Conservation (phyloP, 2,888 invertebrate species). For the Morpho achilles region DNA sequence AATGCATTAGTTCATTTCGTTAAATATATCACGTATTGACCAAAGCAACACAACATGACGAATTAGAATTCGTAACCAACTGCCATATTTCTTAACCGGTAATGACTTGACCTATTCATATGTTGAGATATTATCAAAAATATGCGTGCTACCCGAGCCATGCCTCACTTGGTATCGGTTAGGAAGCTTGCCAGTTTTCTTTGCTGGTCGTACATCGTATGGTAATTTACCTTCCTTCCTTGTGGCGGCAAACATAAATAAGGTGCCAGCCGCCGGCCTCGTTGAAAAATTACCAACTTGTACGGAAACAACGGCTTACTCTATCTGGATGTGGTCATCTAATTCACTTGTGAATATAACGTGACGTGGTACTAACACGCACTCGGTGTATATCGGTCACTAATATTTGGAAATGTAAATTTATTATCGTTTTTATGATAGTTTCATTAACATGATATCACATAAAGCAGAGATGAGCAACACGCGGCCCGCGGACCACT, state of each 20-base stretch:
- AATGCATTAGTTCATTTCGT: no score
- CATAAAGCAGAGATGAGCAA: no score
- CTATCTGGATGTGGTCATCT: slow-evolving; percentile 27
- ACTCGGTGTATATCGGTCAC: no score
- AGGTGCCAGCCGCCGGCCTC: slow-evolving; percentile 59
- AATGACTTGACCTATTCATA: slow-evolving; percentile 34
- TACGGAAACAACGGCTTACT: slow-evolving; percentile 46
- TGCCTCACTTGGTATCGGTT: slow-evolving; percentile 33
- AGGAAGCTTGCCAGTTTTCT: slow-evolving; percentile 51
- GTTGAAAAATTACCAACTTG: slow-evolving; percentile 71
- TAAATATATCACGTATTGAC: no score
- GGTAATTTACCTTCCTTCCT: slow-evolving; percentile 74
- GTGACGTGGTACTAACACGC: slow-evolving; percentile 2
- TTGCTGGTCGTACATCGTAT: slow-evolving; percentile 66
- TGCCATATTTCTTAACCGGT: slow-evolving; percentile 4
- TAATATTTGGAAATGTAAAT: no score
- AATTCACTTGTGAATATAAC: slow-evolving; percentile 24
- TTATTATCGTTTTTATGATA: no score
- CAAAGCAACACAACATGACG: no score
- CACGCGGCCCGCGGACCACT: no score
- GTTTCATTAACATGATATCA: no score
- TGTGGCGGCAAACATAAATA: slow-evolving; percentile 62
- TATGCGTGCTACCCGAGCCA: slow-evolving; percentile 25
- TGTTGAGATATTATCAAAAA: slow-evolving; percentile 46
- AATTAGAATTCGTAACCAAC: background rate